Conservation (phyloP, 1,140 invertebrate species). For the Eupristina koningsbergeri region DNA sequence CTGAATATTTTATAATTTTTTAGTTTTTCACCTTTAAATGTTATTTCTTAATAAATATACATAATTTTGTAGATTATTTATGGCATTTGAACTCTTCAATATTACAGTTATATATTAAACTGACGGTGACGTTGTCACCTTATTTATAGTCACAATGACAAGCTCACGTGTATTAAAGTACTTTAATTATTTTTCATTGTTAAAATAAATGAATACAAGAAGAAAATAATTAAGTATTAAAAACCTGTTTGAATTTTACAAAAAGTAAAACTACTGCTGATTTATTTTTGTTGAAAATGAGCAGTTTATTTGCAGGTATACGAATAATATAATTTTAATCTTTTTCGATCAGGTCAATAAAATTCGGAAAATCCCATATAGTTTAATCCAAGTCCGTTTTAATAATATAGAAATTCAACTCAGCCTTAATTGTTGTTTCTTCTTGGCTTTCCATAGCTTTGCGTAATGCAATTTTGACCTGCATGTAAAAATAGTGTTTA, state of each 20-base stretch:
- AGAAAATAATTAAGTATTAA: conserved; percentile 27
- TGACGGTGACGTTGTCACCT: not conserved
- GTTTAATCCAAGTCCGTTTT: too few species aligned
- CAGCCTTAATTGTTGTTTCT: too few species aligned
- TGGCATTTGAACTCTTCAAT: not conserved
- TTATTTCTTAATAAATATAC: not conserved
- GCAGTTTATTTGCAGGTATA: too few species aligned
- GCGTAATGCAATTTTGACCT: too few species aligned
- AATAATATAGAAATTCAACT: too few species aligned
- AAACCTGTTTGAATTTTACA: not conserved
- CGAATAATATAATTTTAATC: too few species aligned
- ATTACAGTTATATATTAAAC: not conserved
- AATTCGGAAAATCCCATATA: too few species aligned
- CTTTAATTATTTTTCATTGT: conserved; percentile 39
- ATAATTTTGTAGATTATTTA: not conserved
- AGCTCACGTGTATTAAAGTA: not conserved
- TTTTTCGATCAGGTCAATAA: too few species aligned
- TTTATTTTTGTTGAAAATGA: too few species aligned
- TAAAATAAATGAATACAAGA: conserved; percentile 40
- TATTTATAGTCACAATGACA: conserved; percentile 14
- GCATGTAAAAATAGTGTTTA: too few species aligned
- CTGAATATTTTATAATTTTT: too few species aligned
- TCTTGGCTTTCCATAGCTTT: too few species aligned
- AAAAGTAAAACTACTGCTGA: not conserved
- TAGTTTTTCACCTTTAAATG: not conserved